phyloP scores from a whole-genome alignment of 2,797 vertebrate species.

The Sebastes trivittatus region DNA sequence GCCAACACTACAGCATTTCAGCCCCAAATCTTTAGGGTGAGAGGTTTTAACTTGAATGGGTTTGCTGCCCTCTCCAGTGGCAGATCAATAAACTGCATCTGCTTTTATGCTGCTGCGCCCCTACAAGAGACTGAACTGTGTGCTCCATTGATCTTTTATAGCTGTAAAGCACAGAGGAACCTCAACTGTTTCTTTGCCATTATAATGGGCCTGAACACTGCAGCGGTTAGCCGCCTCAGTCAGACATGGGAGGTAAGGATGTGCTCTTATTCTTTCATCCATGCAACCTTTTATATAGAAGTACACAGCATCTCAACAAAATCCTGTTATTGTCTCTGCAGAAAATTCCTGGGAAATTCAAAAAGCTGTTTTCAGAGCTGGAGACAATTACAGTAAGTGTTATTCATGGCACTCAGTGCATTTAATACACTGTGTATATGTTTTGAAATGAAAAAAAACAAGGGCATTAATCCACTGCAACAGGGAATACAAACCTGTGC shows the following conservation, averaged over 20 bases:
- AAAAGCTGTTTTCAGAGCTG: slow-evolving; percentile 96
- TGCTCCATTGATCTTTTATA: slow-evolving; percentile 52
- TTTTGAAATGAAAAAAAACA: background rate
- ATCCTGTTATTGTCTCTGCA: slow-evolving; percentile 65
- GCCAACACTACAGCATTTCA: background rate
- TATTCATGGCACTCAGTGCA: background rate
- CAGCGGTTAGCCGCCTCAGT: slow-evolving; percentile 92
- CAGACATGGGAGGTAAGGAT: slow-evolving; percentile 95
- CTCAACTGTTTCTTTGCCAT: slow-evolving; percentile 97
- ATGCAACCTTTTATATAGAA: background rate
- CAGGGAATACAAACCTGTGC: background rate
- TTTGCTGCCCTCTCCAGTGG: slow-evolving; percentile 60
- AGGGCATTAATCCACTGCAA: background rate
- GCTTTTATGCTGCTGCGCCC: background rate
- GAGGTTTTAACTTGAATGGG: background rate
- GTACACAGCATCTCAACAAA: background rate
- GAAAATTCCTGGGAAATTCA: slow-evolving; percentile 99
- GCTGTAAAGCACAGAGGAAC: slow-evolving; percentile 96
- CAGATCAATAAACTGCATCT: slow-evolving; percentile 27
- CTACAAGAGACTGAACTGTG: background rate
- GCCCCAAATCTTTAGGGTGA: background rate
- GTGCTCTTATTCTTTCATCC: background rate
- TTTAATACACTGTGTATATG: background rate
- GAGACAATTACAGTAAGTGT: slow-evolving; percentile 94
- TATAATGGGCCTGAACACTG: slow-evolving; percentile 96